Evolutionary conservation across 2,113 vertebrate genomes (phyloP).

Genomic region (Beaufortia kweichowensis): DNA sequence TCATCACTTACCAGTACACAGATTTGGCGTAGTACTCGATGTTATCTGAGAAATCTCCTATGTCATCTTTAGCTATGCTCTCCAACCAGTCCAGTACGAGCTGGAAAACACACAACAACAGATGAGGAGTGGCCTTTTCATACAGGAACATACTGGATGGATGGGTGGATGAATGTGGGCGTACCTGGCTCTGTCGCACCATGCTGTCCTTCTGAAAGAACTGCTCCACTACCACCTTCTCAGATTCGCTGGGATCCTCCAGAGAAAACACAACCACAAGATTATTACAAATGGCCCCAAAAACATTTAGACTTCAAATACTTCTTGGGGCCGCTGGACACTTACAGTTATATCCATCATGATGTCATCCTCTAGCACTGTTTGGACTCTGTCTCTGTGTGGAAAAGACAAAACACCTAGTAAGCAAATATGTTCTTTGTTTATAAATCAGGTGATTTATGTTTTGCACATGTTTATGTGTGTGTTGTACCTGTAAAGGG

Average conservation of each 20-base stretch:
- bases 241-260: constrained; percentile 85
- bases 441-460: background rate
- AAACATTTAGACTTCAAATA: background rate
- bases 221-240: constrained; percentile 86
- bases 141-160: background rate
- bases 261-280: constrained; percentile 28
- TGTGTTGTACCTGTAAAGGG: constrained; percentile 83
- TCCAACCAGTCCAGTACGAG: constrained; percentile 97
- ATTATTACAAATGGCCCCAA: background rate
- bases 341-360: constrained; percentile 86
- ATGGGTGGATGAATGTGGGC: constrained; percentile 8
- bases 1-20: constrained; percentile 90
- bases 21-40: constrained; percentile 97
- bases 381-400: constrained; percentile 85
- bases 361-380: constrained; percentile 85
- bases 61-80: constrained; percentile 94
- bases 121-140: background rate
- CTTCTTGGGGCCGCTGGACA: no score
- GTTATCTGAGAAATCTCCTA: constrained; percentile 94
- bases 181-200: constrained; percentile 94
- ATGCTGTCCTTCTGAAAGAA: constrained; percentile 89
- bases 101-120: constrained; percentile 62
- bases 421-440: background rate
- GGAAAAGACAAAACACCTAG: background rate
- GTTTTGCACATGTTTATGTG: background rate